Evolutionary conservation across 2,888 invertebrate species (phyloP).

Genomic region (Drosophila cyrtoloma): DNA sequence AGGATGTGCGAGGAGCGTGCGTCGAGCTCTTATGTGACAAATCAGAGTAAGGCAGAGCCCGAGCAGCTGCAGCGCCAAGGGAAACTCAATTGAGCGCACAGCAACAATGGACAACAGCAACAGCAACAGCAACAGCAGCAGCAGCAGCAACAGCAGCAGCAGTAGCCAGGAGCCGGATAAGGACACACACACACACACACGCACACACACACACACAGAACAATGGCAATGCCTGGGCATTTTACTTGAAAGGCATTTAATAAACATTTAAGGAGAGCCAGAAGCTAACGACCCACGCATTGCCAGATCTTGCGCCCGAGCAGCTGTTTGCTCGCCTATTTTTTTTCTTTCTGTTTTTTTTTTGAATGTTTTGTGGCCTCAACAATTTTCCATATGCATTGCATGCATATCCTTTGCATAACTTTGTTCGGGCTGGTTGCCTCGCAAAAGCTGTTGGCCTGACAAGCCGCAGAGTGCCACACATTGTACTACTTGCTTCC

Average conservation of each 20-base stretch:
- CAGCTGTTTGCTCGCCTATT: conserved; percentile 17
- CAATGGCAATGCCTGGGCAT: conserved; percentile 18
- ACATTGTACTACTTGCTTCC: background rate
- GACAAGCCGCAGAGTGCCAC: conserved; percentile 22
- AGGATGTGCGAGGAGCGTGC: conserved; percentile 21
- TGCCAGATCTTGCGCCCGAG: conserved; percentile 29
- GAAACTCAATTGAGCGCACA: conserved; percentile 61
- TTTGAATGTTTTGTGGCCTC: conserved; percentile 2
- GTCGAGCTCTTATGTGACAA: conserved; percentile 61
- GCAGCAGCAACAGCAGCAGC: conserved; percentile 7
- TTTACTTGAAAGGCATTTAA: conserved; percentile 58
- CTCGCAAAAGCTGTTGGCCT: conserved; percentile 7
- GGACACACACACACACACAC: conserved; percentile 1
- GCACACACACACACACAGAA: conserved; percentile 5
- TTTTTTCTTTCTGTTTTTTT: no score
- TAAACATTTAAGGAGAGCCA: conserved; percentile 51
- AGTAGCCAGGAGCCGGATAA: conserved; percentile 6
- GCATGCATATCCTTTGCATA: conserved; percentile 58
- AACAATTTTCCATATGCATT: conserved; percentile 53
- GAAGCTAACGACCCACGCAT: conserved; percentile 63
- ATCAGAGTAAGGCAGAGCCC: conserved; percentile 55
- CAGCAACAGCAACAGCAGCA: conserved; percentile 7
- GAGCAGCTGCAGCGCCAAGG: conserved; percentile 35
- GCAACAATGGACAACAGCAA: conserved; percentile 41
- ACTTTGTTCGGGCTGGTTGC: conserved; percentile 60